These are phyloP conservation scores for Platycheirus albimanus DNA, from an alignment of 2,888 invertebrate species.

Conservation along the genomic window DNA sequence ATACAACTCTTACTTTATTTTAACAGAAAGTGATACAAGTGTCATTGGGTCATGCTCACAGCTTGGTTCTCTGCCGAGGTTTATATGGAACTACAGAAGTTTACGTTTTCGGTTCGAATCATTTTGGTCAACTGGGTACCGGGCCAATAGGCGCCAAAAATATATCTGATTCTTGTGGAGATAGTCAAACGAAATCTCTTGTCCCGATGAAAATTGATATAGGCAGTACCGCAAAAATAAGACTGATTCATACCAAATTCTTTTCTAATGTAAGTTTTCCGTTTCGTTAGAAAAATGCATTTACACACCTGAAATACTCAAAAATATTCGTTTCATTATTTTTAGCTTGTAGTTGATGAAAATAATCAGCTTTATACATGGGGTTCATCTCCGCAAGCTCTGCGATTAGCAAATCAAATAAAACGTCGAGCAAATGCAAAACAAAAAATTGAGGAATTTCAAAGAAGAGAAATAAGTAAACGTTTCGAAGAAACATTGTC, in stretches of 20 bases:
- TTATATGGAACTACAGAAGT: constrained; percentile 82
- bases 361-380: constrained; percentile 88
- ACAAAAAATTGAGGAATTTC: constrained; percentile 83
- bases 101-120: constrained; percentile 93
- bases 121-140: constrained; percentile 93
- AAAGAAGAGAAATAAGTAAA: constrained; percentile 81
- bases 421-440: constrained; percentile 85
- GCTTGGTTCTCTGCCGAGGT: constrained; percentile 80
- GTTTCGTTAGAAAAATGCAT: no score
- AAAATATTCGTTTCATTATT: constrained; percentile 51
- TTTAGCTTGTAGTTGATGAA: constrained; percentile 86
- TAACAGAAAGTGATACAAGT: constrained; percentile 83
- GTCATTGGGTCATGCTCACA: constrained; percentile 82
- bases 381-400: constrained; percentile 90
- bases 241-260: constrained; percentile 85
- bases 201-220: constrained; percentile 82
- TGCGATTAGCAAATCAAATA: constrained; percentile 87
- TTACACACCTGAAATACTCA: background rate
- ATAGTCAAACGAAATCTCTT: constrained; percentile 79
- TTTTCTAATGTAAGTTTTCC: constrained; percentile 88
- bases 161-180: constrained; percentile 63
- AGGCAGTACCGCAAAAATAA: constrained; percentile 79
- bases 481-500: constrained; percentile 79
- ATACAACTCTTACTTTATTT: no score
- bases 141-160: constrained; percentile 81